Evolutionary conservation across 1,140 invertebrate species (phyloP).

Genomic region (Bombus difficillimus): DNA sequence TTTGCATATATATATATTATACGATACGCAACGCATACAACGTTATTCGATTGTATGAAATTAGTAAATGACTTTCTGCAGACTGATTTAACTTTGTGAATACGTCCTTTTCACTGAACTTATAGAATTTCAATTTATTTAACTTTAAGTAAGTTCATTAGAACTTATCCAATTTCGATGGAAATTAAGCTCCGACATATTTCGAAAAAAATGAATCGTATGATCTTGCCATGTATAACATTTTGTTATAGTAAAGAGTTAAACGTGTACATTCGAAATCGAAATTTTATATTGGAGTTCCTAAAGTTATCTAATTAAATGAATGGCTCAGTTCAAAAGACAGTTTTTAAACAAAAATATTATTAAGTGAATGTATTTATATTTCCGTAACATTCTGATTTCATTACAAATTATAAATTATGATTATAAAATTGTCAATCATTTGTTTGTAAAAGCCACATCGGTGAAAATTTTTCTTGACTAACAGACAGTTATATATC

Average conservation of each 20-base stretch:
- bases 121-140: neutral
- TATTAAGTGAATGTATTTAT: too few species aligned
- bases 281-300: too few species aligned
- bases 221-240: neutral
- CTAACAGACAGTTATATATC: too few species aligned
- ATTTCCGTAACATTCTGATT: too few species aligned
- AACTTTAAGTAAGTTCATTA: neutral
- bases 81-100: neutral
- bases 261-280: too few species aligned
- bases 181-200: neutral
- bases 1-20: neutral
- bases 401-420: too few species aligned
- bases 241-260: neutral
- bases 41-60: neutral
- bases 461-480: too few species aligned
- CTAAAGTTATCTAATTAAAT: too few species aligned
- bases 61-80: neutral
- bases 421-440: too few species aligned
- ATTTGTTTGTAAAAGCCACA: too few species aligned
- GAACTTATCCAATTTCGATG: neutral
- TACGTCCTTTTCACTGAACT: neutral
- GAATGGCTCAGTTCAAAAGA: too few species aligned
- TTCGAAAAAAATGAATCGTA: neutral
- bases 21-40: neutral
- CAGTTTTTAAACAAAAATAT: too few species aligned